A percentile compares a stretch with the other conserved stretches of the same genome.
Evolutionary conservation across 2,113 vertebrate genomes (phyloP).

Genomic region (Lophochroa leadbeateri): DNA sequence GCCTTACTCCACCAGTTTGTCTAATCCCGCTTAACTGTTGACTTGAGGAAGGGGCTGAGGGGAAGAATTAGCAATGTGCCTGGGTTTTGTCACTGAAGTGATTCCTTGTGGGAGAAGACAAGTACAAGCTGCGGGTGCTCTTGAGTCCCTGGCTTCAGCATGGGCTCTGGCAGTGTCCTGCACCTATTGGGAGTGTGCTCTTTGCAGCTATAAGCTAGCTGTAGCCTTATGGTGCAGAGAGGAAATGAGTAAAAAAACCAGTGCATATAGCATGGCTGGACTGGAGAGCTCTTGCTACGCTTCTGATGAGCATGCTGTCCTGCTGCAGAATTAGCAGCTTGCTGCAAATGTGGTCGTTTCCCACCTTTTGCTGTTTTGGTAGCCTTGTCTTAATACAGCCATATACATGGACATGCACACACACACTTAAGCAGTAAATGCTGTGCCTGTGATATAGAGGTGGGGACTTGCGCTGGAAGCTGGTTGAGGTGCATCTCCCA

Average conservation of each 20-base stretch:
- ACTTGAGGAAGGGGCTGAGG: background rate
- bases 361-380: background rate
- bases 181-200: background rate
- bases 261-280: background rate
- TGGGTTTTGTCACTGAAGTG: background rate
- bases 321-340: background rate
- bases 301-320: background rate
- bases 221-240: background rate
- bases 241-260: background rate
- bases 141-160: background rate
- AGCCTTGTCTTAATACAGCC: background rate
- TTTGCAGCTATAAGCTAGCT: background rate
- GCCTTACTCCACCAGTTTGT: background rate
- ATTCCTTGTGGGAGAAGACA: background rate
- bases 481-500: background rate
- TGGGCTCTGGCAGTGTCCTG: background rate
- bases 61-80: background rate
- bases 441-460: background rate
- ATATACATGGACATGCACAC: fast-evolving
- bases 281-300: background rate
- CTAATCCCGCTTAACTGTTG: background rate
- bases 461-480: background rate
- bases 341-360: background rate
- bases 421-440: background rate
- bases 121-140: background rate